Evolutionary conservation across 2,888 invertebrate species (phyloP), one percentile per base, ranked within the genome.

Genomic region (Selenia dentaria): DNA sequence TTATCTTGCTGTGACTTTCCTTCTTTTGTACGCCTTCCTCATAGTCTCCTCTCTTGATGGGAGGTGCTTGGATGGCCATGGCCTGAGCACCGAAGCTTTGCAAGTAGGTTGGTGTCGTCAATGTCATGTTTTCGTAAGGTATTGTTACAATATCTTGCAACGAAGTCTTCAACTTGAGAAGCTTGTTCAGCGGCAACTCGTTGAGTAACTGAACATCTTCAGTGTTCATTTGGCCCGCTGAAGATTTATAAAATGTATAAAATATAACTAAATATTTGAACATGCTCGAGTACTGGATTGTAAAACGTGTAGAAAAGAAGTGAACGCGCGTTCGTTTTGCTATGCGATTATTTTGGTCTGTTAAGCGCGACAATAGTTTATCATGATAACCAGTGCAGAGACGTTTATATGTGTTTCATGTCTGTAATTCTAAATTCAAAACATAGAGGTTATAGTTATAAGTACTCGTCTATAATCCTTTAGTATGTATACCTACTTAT

Each of bases 101-200:
- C 28, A 74, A 54, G 50, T 74, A 74, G 0, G 70, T 56, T 1
- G 81, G 74, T 9, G 74, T 66, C 1, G 70, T 59, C 0, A 57
- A 54, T 3, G 81, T 82, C 0, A 66, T 55, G 51, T 88, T 88
- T 2, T 70, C 66, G 31, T 75, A 80, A 22, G 67, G 70, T 2
- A 66, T 41, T 1, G 71, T 67, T 0, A 71, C 72, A 0, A 85
- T 55, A 1, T 83, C 81, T 62, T 81, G 78, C 1, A 91, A 56
- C 53, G 70, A 92, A 65, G 61, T 86, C 79, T 83, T 92, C 1
- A 96, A 82, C 47, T 92, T 84, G n/a, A 96, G 78, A 14, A 96
- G 81, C 60, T 94, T 94, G 2, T 94, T 92, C 48, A 96, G 63
- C 1, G 95, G 93, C 36, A 96, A 72, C 67, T 95, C 94, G 67